Percentiles rank a stretch among this genome's conserved stretches.
Evolutionary conservation across 2,888 invertebrate species (phyloP).

Genomic region (Sericinus montela): DNA sequence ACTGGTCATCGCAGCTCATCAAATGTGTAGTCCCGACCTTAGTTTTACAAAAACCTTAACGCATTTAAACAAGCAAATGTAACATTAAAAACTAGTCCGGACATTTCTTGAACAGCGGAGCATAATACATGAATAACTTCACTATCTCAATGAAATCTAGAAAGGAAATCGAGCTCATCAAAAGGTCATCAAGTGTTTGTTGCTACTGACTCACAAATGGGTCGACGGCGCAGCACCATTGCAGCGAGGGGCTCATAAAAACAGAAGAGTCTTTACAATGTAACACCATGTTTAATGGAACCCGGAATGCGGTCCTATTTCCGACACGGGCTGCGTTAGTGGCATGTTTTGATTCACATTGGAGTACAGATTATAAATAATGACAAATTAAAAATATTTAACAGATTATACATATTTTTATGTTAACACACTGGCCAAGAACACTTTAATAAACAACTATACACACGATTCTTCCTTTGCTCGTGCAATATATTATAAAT

Average conservation of each 20-base stretch:
- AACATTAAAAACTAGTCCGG: background rate
- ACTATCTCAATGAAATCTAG: conserved; percentile 3
- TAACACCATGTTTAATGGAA: conserved; percentile 32
- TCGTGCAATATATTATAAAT: too few relatives aligned
- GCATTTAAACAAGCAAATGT: too few relatives aligned
- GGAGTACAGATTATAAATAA: background rate
- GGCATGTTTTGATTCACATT: background rate
- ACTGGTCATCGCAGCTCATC: too few relatives aligned
- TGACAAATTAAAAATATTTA: too few relatives aligned
- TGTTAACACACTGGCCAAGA: too few relatives aligned
- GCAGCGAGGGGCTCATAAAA: conserved; percentile 12
- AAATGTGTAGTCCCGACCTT: too few relatives aligned
- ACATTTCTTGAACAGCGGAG: background rate
- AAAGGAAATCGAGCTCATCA: conserved; percentile 4
- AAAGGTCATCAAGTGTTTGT: conserved; percentile 7
- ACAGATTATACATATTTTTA: too few relatives aligned
- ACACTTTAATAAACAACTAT: too few relatives aligned
- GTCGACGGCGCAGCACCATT: background rate
- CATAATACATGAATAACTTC: background rate
- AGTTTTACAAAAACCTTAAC: too few relatives aligned
- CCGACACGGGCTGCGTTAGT: conserved; percentile 26
- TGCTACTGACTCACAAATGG: background rate
- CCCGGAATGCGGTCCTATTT: conserved; percentile 52
- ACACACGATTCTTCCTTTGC: too few relatives aligned
- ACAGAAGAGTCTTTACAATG: conserved; percentile 21